Evolutionary conservation across 2,888 invertebrate genomes (phyloP).

Genomic region (Tipula confusa): DNA sequence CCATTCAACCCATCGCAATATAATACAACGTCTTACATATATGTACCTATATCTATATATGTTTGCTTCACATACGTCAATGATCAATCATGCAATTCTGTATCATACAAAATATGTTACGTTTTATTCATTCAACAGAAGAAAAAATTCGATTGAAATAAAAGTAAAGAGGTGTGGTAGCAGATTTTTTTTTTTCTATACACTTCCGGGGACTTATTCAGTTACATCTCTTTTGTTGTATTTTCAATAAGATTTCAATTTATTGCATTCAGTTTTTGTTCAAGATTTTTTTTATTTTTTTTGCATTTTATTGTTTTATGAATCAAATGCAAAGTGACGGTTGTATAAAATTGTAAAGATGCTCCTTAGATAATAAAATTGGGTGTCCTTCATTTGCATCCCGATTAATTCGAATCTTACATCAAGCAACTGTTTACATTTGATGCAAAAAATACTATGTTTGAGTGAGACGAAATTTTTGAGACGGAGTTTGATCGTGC

Average conservation of each 20-base stretch:
- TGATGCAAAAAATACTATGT: too few relatives aligned
- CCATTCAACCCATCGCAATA: neutral
- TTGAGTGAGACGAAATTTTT: too few relatives aligned
- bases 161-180: slow-evolving; percentile 27
- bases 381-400: too few relatives aligned
- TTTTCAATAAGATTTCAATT: neutral
- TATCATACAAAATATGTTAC: neutral
- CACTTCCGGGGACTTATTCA: slow-evolving; percentile 27
- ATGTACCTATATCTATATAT: neutral
- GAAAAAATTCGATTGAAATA: neutral
- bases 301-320: too few relatives aligned
- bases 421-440: too few relatives aligned
- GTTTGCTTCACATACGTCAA: neutral
- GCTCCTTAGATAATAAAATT: too few relatives aligned
- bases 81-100: slow-evolving; percentile 25
- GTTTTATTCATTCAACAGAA: neutral
- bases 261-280: neutral
- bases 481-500: too few relatives aligned
- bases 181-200: slow-evolving; percentile 20
- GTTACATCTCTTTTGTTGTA: slow-evolving; percentile 28
- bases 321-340: neutral
- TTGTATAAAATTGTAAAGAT: too few relatives aligned
- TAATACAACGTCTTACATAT: neutral
- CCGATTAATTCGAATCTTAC: too few relatives aligned
- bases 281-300: too few relatives aligned